Conservation (phyloP, 2,113 vertebrate species). For the Choloepus hoffmanni region DNA sequence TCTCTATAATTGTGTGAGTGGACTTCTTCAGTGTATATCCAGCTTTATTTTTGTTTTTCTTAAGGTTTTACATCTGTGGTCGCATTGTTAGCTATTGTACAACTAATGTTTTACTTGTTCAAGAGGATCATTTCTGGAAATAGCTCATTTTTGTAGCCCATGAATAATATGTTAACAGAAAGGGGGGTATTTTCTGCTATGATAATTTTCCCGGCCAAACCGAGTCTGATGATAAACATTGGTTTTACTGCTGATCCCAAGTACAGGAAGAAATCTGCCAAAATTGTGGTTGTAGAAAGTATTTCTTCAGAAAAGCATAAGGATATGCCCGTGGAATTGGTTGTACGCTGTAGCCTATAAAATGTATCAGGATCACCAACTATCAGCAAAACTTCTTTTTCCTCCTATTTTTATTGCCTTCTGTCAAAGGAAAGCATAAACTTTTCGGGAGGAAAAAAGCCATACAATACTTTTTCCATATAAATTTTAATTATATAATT, state of each 20-base stretch:
- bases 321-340: slow-evolving; percentile 49
- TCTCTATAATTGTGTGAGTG: not conserved
- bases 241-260: slow-evolving; percentile 74
- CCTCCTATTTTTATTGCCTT: not conserved
- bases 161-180: slow-evolving; percentile 77
- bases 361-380: slow-evolving; percentile 61
- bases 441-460: not conserved
- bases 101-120: slow-evolving; percentile 48
- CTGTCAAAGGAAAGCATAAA: not conserved
- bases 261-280: slow-evolving; percentile 69
- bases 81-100: not conserved
- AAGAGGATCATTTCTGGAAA: slow-evolving; percentile 58
- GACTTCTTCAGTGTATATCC: not conserved
- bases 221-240: slow-evolving; percentile 78
- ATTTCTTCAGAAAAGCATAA: slow-evolving; percentile 78
- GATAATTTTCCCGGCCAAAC: slow-evolving; percentile 77
- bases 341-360: slow-evolving; percentile 59
- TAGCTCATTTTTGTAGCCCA: slow-evolving; percentile 42
- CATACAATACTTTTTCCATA: not conserved
- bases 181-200: slow-evolving; percentile 70
- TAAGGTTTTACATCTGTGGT: slow-evolving; percentile 47
- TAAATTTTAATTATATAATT: slow-evolving; percentile 40
- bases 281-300: slow-evolving; percentile 70
- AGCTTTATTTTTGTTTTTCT: slow-evolving; percentile 55
- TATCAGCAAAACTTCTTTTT: slow-evolving; percentile 24